Evolutionary conservation across 2,113 vertebrate genomes (phyloP), one percentile per base, ranked within the genome.

Genomic region (Semicossyphus pulcher): DNA sequence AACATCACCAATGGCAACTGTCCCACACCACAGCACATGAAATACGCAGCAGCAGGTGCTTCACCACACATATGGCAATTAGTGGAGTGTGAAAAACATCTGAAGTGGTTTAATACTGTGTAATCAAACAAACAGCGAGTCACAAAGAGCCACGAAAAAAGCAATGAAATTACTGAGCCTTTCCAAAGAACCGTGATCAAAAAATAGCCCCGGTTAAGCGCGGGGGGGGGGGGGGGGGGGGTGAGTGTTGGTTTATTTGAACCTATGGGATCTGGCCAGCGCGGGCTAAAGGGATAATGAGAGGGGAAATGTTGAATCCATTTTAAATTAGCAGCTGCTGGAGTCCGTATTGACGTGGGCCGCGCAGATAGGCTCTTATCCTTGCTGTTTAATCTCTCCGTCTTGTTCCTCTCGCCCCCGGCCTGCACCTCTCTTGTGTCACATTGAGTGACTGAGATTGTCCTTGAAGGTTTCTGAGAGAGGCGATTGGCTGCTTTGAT

Each of bases 391-490:
- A 83, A 87, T 88, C 85, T 73, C 85, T 76, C 87, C 41, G 75
- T 78, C 83, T 79, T 85, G 77, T 88, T 71, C 69, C 36, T 56
- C 31, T 76, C 56, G 41, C 84, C 62, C 78, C 78, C 65, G 60
- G 72, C 52, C 79, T 78, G 67, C 76, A 78, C 76, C 68, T 84
- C 78, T 28, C 60, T 53, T 20, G 72, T 91, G 90, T 91, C 88
- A 88, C 85, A 77, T 69, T 80, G 74, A 89, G 71, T 84, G 86
- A 88, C 80, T 81, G 73, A 78, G 71, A 84, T 82, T 76, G 90
- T 87, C 92, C 89, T 93, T 92, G 89, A 91, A 91, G 82, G 73
- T 76, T 81, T 79, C 71, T 26, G 74, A 84, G 81, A 79, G 49
- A 39, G 1, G 26, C 39, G 64, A 92, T 91, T 87, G 82, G 90